Evolutionary conservation across 1,140 invertebrate genomes (phyloP).

Genomic region (Brachionus asplanchnoidis): DNA sequence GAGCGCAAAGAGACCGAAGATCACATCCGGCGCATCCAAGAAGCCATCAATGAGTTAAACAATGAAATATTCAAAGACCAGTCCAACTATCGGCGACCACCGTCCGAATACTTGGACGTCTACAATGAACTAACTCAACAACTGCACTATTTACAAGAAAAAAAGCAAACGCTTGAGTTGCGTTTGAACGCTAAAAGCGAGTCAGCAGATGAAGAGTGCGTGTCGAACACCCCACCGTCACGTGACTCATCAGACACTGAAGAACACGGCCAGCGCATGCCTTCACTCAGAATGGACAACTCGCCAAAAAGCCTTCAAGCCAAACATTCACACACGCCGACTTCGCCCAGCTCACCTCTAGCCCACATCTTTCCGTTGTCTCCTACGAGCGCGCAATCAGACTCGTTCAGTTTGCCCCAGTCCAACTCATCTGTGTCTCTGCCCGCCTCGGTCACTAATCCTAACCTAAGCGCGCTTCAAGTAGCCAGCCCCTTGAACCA

Average conservation of each 20-base stretch:
- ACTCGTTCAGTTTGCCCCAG: neutral
- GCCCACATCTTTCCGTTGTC: neutral
- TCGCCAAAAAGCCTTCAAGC: neutral
- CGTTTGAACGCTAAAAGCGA: neutral
- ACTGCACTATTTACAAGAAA: conserved; percentile 22
- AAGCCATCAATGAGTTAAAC: conserved; percentile 14
- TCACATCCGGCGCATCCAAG: neutral
- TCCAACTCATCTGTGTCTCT: neutral
- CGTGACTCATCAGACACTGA: neutral
- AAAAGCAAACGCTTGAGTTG: conserved; percentile 3
- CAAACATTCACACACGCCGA: neutral
- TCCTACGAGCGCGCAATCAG: neutral
- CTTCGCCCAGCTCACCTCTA: neutral
- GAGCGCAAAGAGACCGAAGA: conserved; percentile 13
- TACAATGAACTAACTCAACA: conserved; percentile 12
- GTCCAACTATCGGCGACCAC: conserved; percentile 29
- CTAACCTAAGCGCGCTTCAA: neutral
- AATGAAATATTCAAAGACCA: conserved; percentile 32
- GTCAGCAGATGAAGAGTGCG: neutral
- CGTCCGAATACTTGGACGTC: conserved; percentile 31
- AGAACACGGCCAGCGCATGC: neutral
- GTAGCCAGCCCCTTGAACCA: neutral
- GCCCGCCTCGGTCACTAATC: neutral
- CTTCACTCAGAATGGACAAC: neutral
- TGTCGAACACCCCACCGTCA: neutral